Percentiles rank a stretch among this genome's conserved stretches.
phyloP scores from a whole-genome alignment of 2,113 vertebrate species.

The Actenoides lindsayi region DNA sequence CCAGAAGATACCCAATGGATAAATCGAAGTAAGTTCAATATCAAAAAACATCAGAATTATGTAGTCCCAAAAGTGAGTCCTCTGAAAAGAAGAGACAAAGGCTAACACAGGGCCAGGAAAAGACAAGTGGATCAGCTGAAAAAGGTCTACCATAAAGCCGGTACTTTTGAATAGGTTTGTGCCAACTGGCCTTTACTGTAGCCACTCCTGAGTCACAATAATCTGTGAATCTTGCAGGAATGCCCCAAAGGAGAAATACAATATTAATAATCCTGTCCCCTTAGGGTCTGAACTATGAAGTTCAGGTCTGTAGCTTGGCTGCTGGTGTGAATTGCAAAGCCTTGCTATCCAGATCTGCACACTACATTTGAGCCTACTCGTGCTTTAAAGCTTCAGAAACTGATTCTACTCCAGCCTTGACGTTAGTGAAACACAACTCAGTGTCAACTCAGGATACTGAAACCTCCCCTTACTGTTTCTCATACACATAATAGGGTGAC shows the following conservation, averaged over 20 bases:
- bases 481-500: rapidly evolving
- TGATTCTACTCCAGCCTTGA: background rate
- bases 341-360: background rate
- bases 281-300: background rate
- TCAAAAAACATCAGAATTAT: background rate
- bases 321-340: background rate
- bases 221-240: background rate
- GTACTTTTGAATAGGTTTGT: background rate
- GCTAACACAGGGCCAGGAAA: background rate
- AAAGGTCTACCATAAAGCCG: background rate
- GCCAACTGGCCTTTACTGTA: background rate
- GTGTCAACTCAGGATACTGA: background rate
- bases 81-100: background rate
- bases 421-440: background rate
- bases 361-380: background rate
- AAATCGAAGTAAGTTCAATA: background rate
- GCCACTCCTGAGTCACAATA: background rate
- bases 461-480: background rate
- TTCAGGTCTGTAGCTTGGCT: background rate
- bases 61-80: background rate
- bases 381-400: background rate
- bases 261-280: background rate
- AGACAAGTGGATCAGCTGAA: background rate
- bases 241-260: rapidly evolving
- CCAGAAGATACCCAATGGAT: background rate